phyloP scores from a whole-genome alignment of 2,888 invertebrate species.

The Dryocosmus kuriphilus region DNA sequence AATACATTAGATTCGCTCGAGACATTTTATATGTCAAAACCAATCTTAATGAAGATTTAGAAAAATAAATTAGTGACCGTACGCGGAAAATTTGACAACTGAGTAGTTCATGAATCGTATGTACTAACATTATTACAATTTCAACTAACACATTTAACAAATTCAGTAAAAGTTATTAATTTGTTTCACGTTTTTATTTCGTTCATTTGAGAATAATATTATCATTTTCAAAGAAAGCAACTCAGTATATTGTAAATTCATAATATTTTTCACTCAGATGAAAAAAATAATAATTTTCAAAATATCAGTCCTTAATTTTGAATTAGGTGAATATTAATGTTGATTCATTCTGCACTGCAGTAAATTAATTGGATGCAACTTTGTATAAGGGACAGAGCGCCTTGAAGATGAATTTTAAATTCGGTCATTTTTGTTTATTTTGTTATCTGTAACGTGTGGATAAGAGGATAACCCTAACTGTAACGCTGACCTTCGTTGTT shows the following conservation, averaged over 20 bases:
- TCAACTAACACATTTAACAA: neutral
- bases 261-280: neutral
- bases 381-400: neutral
- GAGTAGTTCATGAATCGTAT: neutral
- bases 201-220: neutral
- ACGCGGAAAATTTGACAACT: neutral
- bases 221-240: neutral
- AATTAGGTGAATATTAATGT: neutral
- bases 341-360: neutral
- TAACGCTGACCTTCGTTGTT: neutral
- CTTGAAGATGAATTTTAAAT: neutral
- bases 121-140: neutral
- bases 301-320: neutral
- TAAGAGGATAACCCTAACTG: neutral
- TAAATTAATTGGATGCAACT: neutral
- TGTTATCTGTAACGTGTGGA: neutral
- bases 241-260: neutral
- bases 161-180: neutral
- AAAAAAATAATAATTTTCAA: neutral
- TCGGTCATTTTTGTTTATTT: neutral
- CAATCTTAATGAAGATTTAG: neutral
- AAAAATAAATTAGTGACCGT: neutral
- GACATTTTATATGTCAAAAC: neutral
- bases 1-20: constrained; percentile 24
- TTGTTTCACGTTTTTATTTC: too few species aligned